Conservation (phyloP, 2,113 vertebrate species). For the Meriones unguiculatus region DNA sequence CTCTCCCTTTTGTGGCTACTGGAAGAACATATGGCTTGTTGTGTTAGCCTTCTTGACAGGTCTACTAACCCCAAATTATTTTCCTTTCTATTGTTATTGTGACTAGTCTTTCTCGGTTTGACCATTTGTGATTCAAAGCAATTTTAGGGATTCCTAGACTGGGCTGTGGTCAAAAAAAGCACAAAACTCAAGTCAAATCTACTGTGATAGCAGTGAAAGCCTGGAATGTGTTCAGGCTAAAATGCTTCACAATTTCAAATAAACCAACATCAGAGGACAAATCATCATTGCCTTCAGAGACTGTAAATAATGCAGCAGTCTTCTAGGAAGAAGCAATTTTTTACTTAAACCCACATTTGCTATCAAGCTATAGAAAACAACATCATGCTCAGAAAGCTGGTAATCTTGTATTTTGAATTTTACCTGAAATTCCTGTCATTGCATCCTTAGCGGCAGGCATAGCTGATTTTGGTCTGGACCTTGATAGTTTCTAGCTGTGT, state of each 20-base stretch:
- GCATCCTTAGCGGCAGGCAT: neutral
- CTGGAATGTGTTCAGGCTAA: neutral
- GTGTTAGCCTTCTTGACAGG: neutral
- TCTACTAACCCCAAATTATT: neutral
- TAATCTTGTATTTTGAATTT: conserved; percentile 63
- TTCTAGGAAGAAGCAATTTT: conserved; percentile 57
- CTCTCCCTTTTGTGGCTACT: neutral
- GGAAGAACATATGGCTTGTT: neutral
- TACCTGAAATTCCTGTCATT: conserved; percentile 53
- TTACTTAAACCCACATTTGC: conserved; percentile 60
- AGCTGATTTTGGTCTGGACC: conserved; percentile 22
- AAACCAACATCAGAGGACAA: conserved; percentile 49
- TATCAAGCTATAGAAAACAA: conserved; percentile 44
- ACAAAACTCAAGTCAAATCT: neutral
- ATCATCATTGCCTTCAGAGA: conserved; percentile 23
- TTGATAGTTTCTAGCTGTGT: neutral
- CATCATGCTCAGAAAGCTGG: conserved; percentile 1
- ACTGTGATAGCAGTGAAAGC: neutral
- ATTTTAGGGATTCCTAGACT: neutral
- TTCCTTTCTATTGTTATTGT: neutral
- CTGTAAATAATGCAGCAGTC: conserved; percentile 64
- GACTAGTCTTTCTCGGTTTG: neutral
- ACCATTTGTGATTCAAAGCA: conserved; percentile 31
- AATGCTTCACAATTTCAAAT: conserved; percentile 58
- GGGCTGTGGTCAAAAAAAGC: neutral